These are phyloP conservation scores for Phalacrocorax carbo DNA, from an alignment of 2,113 vertebrate genomes.

Conservation along the genomic window DNA sequence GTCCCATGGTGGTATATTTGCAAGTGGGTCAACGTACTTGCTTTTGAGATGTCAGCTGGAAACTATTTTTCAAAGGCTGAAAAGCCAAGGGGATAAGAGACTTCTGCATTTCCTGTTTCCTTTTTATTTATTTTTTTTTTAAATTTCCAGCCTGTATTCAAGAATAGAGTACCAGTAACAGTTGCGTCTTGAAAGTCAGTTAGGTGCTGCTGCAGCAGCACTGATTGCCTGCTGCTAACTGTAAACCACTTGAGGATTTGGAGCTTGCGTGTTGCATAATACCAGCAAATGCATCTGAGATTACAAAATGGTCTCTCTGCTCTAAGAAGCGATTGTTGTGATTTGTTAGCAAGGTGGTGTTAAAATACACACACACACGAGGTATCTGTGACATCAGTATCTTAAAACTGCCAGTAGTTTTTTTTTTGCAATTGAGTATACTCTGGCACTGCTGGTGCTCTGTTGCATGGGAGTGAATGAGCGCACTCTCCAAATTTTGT, in stretches of 20 bases:
- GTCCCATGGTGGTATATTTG: slow-evolving; percentile 17
- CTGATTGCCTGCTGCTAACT: background rate
- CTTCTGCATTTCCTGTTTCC: background rate
- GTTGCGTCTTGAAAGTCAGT: background rate
- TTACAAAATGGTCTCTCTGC: slow-evolving; percentile 35
- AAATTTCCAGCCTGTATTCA: background rate
- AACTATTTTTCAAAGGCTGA: background rate
- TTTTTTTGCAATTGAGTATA: background rate
- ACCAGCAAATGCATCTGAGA: slow-evolving; percentile 8
- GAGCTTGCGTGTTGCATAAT: slow-evolving; percentile 13
- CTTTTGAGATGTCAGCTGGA: background rate
- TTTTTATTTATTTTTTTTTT: background rate
- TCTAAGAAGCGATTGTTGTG: slow-evolving; percentile 16
- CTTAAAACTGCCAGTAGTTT: background rate
- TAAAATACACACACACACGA: background rate
- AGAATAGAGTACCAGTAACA: background rate
- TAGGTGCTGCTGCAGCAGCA: background rate
- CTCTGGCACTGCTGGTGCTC: background rate
- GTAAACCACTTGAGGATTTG: slow-evolving; percentile 16
- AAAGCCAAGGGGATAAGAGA: background rate
- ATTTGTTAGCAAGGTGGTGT: background rate
- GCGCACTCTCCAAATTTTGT: background rate
- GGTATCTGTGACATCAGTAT: background rate
- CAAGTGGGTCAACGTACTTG: slow-evolving; percentile 15
- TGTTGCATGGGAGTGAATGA: background rate